phyloP scores from a whole-genome alignment of 2,113 vertebrate species.

The Catharus fuscescens region DNA sequence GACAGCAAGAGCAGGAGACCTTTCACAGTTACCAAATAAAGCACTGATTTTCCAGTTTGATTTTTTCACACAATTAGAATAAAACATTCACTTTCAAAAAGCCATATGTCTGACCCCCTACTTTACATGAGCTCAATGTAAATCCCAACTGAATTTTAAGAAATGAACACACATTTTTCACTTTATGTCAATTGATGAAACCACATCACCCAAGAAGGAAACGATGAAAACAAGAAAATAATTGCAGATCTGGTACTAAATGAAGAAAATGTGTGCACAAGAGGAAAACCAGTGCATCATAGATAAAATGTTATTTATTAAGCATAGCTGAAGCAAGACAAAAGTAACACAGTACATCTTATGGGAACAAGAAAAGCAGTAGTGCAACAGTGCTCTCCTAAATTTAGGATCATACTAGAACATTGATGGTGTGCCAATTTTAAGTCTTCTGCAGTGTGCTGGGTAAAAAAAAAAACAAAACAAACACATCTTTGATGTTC shows the following conservation, averaged over 20 bases:
- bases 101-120: neutral
- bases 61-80: neutral
- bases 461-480: no score
- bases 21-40: neutral
- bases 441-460: neutral
- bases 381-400: neutral
- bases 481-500: neutral
- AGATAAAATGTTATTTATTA: neutral
- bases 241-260: neutral
- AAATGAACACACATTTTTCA: neutral
- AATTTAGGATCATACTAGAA: neutral
- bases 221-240: neutral
- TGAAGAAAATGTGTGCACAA: neutral
- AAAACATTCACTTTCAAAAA: neutral
- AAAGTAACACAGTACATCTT: neutral
- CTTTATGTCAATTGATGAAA: neutral
- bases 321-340: neutral
- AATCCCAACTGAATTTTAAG: neutral
- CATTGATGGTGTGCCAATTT: neutral
- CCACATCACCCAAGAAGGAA: neutral
- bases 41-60: neutral
- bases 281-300: neutral
- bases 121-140: fast-evolving
- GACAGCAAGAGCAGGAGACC: neutral
- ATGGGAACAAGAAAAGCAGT: neutral